These are phyloP conservation scores for Heliconius hermathena DNA, from an alignment of 1,140 invertebrate genomes.

Conservation along the genomic window DNA sequence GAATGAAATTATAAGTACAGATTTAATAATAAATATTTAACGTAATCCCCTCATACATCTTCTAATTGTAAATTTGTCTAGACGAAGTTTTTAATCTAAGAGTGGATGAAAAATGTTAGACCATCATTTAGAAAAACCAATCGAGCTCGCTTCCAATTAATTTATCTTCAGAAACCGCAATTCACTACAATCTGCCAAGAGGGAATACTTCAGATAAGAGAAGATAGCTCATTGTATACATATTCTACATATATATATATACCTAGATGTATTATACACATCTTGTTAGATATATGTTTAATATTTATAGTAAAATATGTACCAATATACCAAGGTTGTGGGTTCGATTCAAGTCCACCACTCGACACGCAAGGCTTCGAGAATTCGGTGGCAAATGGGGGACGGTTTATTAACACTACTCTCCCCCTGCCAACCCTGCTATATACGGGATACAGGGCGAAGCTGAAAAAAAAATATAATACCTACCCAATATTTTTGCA, in stretches of 20 bases:
- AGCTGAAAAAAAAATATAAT: too few relatives aligned
- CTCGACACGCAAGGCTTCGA: too few relatives aligned
- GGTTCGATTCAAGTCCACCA: too few relatives aligned
- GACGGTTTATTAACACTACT: too few relatives aligned
- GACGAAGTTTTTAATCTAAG: slow-evolving; percentile 38
- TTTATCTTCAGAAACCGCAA: slow-evolving; percentile 47
- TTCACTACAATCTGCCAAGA: slow-evolving; percentile 37
- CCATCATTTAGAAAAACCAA: slow-evolving; percentile 47
- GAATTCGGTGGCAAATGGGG: too few relatives aligned
- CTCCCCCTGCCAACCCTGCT: too few relatives aligned
- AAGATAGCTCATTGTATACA: slow-evolving; percentile 6
- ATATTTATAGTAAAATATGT: background rate
- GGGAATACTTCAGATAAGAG: slow-evolving; percentile 20
- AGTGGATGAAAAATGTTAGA: slow-evolving; percentile 43
- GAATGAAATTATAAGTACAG: background rate
- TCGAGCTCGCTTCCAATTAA: slow-evolving; percentile 49
- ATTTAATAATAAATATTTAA: background rate
- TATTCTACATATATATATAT: slow-evolving; percentile 12
- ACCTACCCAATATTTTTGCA: too few relatives aligned
- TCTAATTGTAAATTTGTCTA: slow-evolving; percentile 36
- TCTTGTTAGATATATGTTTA: background rate
- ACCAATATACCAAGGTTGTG: too few relatives aligned
- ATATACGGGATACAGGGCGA: too few relatives aligned
- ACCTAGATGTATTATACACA: background rate
- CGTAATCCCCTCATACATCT: background rate